These are phyloP conservation scores for Cryptoprocta ferox DNA, from an alignment of 2,797 vertebrate species.

Conservation along the genomic window DNA sequence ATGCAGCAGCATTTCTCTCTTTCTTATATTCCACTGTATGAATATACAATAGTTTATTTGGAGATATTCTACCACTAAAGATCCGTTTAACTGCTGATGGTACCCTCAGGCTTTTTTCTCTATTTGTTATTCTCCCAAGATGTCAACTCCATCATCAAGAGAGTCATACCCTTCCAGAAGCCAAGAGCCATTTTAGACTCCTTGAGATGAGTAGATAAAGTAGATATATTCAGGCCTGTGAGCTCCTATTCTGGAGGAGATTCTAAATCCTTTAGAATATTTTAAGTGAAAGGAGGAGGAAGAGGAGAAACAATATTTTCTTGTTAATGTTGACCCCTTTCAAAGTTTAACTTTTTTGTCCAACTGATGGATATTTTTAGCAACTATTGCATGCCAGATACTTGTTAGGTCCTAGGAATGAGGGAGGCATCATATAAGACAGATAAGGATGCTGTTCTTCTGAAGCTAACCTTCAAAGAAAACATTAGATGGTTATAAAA, in stretches of 20 bases:
- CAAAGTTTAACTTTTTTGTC: background rate
- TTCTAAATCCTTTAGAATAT: background rate
- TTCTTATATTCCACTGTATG: background rate
- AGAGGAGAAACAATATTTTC: background rate
- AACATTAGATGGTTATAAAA: conserved; percentile 36
- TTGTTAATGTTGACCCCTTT: background rate
- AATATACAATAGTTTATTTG: background rate
- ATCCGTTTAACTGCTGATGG: background rate
- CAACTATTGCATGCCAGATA: background rate
- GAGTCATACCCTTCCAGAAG: background rate
- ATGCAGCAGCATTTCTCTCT: background rate
- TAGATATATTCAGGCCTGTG: background rate
- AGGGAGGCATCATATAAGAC: background rate
- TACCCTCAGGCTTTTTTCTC: background rate
- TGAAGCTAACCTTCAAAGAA: conserved; percentile 44
- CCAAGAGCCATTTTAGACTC: background rate
- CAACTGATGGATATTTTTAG: background rate
- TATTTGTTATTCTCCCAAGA: background rate
- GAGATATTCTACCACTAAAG: background rate
- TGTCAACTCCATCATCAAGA: background rate
- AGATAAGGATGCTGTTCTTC: background rate
- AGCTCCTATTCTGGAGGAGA: background rate
- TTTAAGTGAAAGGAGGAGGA: background rate
- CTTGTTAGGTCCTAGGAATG: background rate
- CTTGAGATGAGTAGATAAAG: background rate